A percentile compares a stretch with the other conserved stretches of the same genome.
Evolutionary conservation across 2,888 invertebrate genomes (phyloP).

Genomic region (Drosophila picticornis): DNA sequence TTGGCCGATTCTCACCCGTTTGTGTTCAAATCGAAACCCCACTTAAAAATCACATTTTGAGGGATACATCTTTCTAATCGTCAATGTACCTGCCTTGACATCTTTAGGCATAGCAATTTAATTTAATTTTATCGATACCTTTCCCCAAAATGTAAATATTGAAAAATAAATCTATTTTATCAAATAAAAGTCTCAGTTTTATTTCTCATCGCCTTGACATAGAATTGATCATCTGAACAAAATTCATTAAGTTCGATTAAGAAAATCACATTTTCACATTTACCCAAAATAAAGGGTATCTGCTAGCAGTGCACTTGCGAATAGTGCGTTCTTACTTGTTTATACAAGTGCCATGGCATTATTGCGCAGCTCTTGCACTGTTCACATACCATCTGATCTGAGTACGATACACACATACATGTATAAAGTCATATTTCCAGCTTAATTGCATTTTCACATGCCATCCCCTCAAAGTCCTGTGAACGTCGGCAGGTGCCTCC

Average conservation of each 20-base stretch:
- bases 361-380: conserved; percentile 31
- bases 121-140: not conserved
- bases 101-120: not conserved
- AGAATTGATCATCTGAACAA: not conserved
- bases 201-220: not conserved
- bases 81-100: not conserved
- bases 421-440: conserved; percentile 54
- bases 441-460: conserved; percentile 79
- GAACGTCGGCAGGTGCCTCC: conserved; percentile 66
- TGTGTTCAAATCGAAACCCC: not conserved
- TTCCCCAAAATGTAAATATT: not conserved
- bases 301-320: not conserved
- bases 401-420: conserved; percentile 7
- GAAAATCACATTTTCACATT: not conserved
- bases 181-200: not conserved
- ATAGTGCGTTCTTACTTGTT: not conserved
- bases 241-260: not conserved
- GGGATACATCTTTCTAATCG: not conserved
- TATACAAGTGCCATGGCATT: conserved; percentile 15
- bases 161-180: not conserved
- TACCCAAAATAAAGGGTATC: not conserved
- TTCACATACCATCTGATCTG: conserved; percentile 32
- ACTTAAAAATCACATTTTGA: not conserved
- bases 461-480: conserved; percentile 51
- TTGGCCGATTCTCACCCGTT: too few species aligned